Percentiles rank a stretch among this genome's conserved stretches.
phyloP scores from a whole-genome alignment of 2,888 invertebrate species.

The Xylota sylvarum region DNA sequence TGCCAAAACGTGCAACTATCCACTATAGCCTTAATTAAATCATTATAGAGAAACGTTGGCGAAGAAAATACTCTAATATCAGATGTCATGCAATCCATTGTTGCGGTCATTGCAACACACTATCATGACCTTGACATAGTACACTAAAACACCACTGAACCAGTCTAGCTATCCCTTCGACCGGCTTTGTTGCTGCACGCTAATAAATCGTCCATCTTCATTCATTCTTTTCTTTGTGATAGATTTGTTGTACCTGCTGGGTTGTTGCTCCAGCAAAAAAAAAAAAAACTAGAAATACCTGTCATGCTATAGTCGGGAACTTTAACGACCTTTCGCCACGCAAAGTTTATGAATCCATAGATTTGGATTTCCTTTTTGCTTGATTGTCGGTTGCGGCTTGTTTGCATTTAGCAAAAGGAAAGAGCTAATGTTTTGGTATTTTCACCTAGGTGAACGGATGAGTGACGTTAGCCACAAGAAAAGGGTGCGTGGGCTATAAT shows the following conservation, averaged over 20 bases:
- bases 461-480: neutral
- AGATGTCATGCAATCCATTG: constrained; percentile 14
- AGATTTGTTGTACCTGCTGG: neutral
- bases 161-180: neutral
- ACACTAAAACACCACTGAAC: constrained; percentile 17
- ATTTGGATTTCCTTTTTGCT: constrained; percentile 11
- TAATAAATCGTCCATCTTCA: constrained; percentile 23
- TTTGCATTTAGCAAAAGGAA: constrained; percentile 21
- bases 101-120: neutral
- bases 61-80: neutral
- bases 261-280: constrained; percentile 7
- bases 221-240: constrained; percentile 22
- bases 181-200: constrained; percentile 3
- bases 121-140: constrained; percentile 33
- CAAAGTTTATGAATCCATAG: constrained; percentile 25
- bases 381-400: neutral
- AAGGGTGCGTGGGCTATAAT: neutral
- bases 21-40: constrained; percentile 22
- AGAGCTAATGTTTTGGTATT: too few species aligned
- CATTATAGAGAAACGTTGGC: constrained; percentile 6
- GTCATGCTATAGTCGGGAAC: constrained; percentile 2
- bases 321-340: constrained; percentile 25
- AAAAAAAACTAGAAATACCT: constrained; percentile 9
- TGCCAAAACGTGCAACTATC: constrained; percentile 6
- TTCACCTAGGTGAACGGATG: too few species aligned